Evolutionary conservation across 1,140 invertebrate genomes (phyloP), one percentile per base, ranked within the genome.

Genomic region (Atopsyche davidsoni): DNA sequence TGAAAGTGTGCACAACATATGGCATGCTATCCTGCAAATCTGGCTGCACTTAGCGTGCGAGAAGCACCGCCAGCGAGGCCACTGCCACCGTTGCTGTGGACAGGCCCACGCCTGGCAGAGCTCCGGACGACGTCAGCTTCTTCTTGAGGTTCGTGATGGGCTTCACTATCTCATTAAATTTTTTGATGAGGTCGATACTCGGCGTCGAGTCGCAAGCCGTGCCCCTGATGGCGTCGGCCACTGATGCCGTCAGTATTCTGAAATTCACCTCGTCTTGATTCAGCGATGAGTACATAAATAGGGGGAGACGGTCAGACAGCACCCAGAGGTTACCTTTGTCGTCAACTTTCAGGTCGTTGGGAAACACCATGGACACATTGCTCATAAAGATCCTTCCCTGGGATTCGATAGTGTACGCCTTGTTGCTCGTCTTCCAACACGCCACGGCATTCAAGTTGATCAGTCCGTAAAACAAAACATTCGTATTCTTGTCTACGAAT

Each of bases 291-390:
- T 87, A 86, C 74, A 86, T 81, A 63, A 83, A 87, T 19, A 75
- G 66, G 1, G 83, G 83, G 40, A 88, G 62, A 52, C 78, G 75
- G 64, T 89, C 83, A 0, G 83, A 85, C 0, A 89, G 60, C 1
- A 87, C 78, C 85, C 85, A 89, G 1, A 89, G 59, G 34, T 80
- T 83, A 4, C 80, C 77, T 4, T 83, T 74, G 2, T 74, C 72
- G 47, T 87, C 85, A 0, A 88, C 81, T 66, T 86, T 87, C 4
- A 89, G 70, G 60, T 87, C 85, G 34, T 84, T 87, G 3, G 86
- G 85, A 49, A 87, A 88, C 3, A 87, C 69, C 79, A 87, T 80
- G 1, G 80, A 83, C 1, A 74, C 73, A 42, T 85, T 79, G 64
- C 82, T 80, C 72, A 79, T 80, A 43, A 79, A 86, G 34, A 88